Evolutionary conservation across 1,140 invertebrate species (phyloP), one percentile per base, ranked within the genome.

Genomic region (Popillia japonica): DNA sequence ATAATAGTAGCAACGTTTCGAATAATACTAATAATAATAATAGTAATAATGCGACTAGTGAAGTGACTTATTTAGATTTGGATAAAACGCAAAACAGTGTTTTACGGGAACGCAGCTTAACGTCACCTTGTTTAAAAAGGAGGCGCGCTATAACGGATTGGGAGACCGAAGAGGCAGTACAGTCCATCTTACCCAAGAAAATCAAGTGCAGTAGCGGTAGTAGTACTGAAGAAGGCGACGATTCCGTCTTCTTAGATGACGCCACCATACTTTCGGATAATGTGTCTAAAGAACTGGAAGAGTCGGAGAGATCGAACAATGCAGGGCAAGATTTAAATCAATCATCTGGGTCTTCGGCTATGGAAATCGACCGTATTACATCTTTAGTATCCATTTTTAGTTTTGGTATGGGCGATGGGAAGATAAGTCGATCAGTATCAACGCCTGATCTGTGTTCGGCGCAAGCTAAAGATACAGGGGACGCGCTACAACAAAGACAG

Each of bases 361-460:
- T 90, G 89, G 89, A 90, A 81, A 89, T 90, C 78, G 89, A 90
- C 81, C 84, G 89, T 41, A 89, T 90, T 48, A 89, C 89, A 23
- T 89, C 88, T 40, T 82, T 90, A 48, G 89, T 90, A 27, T 89
- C 89, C 41, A 89, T 89, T 78, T 90, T 90, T 83, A 90, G 89
- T 83, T 90, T 90, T 80, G 89, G 89, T 27, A 87, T 88, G 77
- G 79, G 83, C 22, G 82, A 79, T 40, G 74, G 79, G 61, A 87
- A 88, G 79, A 82, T 88, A 44, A 88, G 86, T 72, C 83, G 88
- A 77, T 88, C 89, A 2, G 83, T 88, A 27, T 88, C 88, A 8
- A 88, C 88, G 14, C 87, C 89, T 8, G 89, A 89, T 83, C 81
- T 89, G 76, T 89, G 89, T 83, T 88, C 88, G 23, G 85, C 88